Conservation (phyloP, 2,113 vertebrate species). For the Epinephelus lanceolatus region DNA sequence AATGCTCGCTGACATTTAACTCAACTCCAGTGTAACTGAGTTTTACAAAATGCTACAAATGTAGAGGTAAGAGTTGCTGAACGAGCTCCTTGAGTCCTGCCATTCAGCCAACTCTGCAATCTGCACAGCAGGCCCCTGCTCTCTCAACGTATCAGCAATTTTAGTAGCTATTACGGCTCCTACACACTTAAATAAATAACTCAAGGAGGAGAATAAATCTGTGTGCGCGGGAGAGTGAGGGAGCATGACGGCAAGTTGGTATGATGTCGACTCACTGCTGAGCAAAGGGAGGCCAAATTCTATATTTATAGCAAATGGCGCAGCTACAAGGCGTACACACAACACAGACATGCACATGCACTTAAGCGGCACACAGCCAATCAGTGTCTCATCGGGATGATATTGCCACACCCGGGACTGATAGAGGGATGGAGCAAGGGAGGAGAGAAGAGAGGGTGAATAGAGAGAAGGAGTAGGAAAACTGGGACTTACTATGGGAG, state of each 20-base stretch:
- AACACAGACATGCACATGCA: neutral
- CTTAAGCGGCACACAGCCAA: constrained; percentile 2
- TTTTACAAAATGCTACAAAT: constrained; percentile 17
- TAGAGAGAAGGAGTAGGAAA: neutral
- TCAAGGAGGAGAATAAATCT: constrained; percentile 45
- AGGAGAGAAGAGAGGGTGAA: neutral
- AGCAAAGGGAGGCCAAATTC: constrained; percentile 19
- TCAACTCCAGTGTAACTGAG: neutral
- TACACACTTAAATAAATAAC: constrained; percentile 64
- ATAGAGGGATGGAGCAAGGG: constrained; percentile 4
- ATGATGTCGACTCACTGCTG: constrained; percentile 45
- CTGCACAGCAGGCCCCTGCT: constrained; percentile 18
- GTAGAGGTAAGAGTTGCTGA: constrained; percentile 8
- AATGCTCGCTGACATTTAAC: neutral
- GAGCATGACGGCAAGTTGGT: constrained; percentile 14
- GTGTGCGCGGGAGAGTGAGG: constrained; percentile 23
- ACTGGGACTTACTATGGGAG: constrained; percentile 6
- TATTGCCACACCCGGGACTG: constrained; percentile 18
- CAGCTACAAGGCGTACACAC: neutral
- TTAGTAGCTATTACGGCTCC: constrained; percentile 40
- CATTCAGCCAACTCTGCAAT: constrained; percentile 20
- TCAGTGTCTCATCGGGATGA: constrained; percentile 35
- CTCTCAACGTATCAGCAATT: constrained; percentile 60
- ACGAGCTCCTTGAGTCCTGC: constrained; percentile 21
- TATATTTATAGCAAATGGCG: constrained; percentile 35